phyloP scores from a whole-genome alignment of 2,113 vertebrate genomes.

The Centropus unirufus region DNA sequence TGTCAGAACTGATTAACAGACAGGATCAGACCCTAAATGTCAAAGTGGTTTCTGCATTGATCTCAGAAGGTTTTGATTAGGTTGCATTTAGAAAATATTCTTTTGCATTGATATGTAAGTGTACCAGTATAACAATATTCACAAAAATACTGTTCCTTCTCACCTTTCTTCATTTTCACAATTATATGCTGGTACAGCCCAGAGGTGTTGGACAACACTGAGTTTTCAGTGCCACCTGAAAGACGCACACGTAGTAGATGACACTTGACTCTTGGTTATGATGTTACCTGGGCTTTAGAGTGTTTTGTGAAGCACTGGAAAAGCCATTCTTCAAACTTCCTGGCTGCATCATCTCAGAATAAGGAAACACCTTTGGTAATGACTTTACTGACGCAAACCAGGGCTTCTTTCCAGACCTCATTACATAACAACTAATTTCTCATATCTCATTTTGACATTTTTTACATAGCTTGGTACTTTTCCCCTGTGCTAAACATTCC shows the following conservation, averaged over 20 bases:
- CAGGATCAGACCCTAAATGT: not conserved
- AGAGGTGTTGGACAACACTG: not conserved
- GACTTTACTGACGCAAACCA: not conserved
- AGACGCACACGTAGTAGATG: rapidly evolving
- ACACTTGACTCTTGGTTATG: not conserved
- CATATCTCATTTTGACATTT: not conserved
- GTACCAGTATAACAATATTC: not conserved
- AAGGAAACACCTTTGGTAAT: not conserved
- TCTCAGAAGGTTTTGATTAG: not conserved
- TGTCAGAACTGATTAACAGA: not conserved
- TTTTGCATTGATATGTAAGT: not conserved
- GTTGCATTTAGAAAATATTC: not conserved
- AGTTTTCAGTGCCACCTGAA: not conserved
- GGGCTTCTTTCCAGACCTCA: not conserved
- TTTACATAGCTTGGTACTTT: not conserved
- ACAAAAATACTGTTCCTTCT: not conserved
- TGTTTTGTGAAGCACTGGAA: not conserved
- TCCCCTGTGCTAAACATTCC: not conserved
- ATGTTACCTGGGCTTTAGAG: rapidly evolving
- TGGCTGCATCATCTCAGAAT: rapidly evolving
- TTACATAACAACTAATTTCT: not conserved
- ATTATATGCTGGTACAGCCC: rapidly evolving
- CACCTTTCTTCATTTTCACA: not conserved
- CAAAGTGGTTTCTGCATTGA: not conserved
- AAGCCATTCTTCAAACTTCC: not conserved